Percentiles rank a stretch among this genome's conserved stretches.
Evolutionary conservation across 2,888 invertebrate genomes (phyloP).

Genomic region (Dorcus hopei): DNA sequence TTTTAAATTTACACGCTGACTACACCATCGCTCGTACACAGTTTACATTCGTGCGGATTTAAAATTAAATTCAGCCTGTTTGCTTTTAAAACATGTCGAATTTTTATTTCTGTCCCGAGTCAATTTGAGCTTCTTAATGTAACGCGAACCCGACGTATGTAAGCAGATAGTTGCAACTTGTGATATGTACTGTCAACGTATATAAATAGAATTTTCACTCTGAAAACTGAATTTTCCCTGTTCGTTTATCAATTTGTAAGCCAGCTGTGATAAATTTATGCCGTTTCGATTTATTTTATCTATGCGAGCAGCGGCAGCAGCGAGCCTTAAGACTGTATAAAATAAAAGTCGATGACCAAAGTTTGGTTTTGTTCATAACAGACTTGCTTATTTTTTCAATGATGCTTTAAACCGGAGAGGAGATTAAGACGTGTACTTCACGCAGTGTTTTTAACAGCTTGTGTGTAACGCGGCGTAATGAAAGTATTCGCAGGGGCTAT

Average conservation of each 20-base stretch:
- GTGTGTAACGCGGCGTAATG: background rate
- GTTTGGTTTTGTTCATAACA: background rate
- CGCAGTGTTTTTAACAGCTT: background rate
- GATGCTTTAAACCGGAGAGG: background rate
- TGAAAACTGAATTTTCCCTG: no score
- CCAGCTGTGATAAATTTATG: no score
- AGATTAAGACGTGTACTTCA: background rate
- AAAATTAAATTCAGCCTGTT: background rate
- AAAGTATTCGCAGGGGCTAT: background rate
- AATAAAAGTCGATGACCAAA: constrained; percentile 1
- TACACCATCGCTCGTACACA: background rate
- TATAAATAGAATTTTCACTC: no score
- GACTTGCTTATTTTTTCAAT: background rate
- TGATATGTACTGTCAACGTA: no score
- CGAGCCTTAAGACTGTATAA: background rate
- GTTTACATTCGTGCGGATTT: background rate
- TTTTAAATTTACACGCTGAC: constrained; percentile 8
- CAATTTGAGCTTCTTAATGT: no score
- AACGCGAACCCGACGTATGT: no score
- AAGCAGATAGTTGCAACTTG: no score
- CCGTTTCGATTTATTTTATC: background rate
- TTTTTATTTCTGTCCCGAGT: no score
- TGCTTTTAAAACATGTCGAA: background rate
- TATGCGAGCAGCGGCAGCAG: background rate
- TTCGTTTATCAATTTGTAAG: no score